A percentile compares a stretch with the other conserved stretches of the same genome.
Evolutionary conservation across 2,797 vertebrate genomes (phyloP).

Genomic region (Cynopterus sphinx): DNA sequence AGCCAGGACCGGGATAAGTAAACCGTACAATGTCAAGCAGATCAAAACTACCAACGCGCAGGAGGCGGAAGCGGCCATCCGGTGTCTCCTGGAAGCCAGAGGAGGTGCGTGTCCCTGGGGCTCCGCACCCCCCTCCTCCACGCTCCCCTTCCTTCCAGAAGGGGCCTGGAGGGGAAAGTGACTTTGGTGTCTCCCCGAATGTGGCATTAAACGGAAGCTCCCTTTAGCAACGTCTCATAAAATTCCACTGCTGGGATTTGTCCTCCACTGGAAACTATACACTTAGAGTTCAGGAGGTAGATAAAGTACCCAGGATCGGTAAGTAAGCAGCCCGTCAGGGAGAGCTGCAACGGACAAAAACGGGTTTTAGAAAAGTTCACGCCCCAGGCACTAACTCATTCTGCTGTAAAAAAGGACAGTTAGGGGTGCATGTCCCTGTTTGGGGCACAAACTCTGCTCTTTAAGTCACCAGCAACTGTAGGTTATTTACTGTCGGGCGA

Average conservation of each 20-base stretch:
- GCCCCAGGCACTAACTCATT: too few relatives aligned
- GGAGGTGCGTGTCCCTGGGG: constrained; percentile 78
- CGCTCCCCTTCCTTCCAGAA: not conserved
- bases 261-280: not conserved
- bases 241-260: not conserved
- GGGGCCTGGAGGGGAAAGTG: not conserved
- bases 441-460: not conserved
- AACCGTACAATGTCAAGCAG: constrained; percentile 89
- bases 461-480: not conserved
- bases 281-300: not conserved
- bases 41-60: constrained; percentile 88
- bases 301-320: not conserved
- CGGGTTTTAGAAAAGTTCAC: not conserved
- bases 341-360: not conserved
- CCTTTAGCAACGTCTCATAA: not conserved
- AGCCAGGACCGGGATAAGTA: constrained; percentile 88
- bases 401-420: not conserved
- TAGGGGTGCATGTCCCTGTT: not conserved
- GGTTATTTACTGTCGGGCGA: not conserved
- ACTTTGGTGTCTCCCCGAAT: not conserved
- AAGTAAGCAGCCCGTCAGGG: not conserved
- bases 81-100: constrained; percentile 85
- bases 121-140: not conserved
- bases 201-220: not conserved
- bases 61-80: constrained; percentile 88